These are phyloP conservation scores for Myathropa florea DNA, from an alignment of 2,888 invertebrate genomes.

Conservation along the genomic window DNA sequence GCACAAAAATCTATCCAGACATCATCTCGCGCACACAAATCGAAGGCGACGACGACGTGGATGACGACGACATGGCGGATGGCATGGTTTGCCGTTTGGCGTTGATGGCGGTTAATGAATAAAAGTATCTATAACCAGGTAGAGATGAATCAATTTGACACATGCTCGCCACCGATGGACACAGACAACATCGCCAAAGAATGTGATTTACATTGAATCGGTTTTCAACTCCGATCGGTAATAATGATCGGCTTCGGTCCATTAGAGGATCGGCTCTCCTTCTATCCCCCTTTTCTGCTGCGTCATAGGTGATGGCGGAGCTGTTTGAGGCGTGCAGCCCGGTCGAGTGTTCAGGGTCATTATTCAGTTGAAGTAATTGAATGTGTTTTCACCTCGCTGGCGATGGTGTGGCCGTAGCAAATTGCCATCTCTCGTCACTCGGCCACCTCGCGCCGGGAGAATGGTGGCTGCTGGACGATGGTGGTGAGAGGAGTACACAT, in stretches of 20 bases:
- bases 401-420: constrained; percentile 39
- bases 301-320: constrained; percentile 38
- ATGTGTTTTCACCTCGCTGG: constrained; percentile 64
- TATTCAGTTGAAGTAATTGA: constrained; percentile 60
- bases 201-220: constrained; percentile 65
- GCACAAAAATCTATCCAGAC: constrained; percentile 14
- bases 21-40: neutral
- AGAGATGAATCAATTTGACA: constrained; percentile 70
- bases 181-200: constrained; percentile 28
- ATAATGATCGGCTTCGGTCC: constrained; percentile 18
- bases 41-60: neutral
- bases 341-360: constrained; percentile 54
- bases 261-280: neutral
- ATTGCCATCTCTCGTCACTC: constrained; percentile 63
- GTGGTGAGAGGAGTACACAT: too few relatives aligned
- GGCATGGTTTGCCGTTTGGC: constrained; percentile 2
- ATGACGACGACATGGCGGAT: neutral
- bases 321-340: constrained; percentile 11
- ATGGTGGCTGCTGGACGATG: too few relatives aligned
- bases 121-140: constrained; percentile 55
- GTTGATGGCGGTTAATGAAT: constrained; percentile 64
- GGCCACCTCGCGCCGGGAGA: neutral
- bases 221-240: constrained; percentile 25
- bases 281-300: constrained; percentile 10
- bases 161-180: constrained; percentile 52